Base-by-base conservation (phyloP, 2,113 vertebrate species). In the Etheostoma cragini region DNA sequence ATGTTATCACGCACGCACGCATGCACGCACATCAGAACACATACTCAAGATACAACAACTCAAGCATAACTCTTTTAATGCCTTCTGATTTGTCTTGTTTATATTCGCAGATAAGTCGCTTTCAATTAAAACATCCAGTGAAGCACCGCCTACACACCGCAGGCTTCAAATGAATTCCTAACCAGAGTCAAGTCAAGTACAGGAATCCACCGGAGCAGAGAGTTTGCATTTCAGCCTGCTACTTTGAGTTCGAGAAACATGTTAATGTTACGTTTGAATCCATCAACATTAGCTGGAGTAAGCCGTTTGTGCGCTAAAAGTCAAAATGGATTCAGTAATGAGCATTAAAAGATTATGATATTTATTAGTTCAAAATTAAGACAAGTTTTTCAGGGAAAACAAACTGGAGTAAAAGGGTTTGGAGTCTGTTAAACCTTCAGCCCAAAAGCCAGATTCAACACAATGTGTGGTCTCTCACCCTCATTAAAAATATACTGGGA, bases 401-500 rank as follows among this genome's bases (percentile, higher is more conserved):
- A 79, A 74, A 80, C 69, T 52, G 30, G 15, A 21, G 10, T 7
- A 47, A 71, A 67, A 12, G 15, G 38, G 35, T 88, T 71, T 24
- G 5, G 14, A 45, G 35, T 42, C 5, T 38, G 42, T 79, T 73
- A 74, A 79, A 70, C 50, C 42, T 76, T 74, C 19, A 52, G 74
- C 49, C 46, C n/a, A 6, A 50, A 80, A 22, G 52, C 42, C 38
- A 6, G 21, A 66, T 83, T 63, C 68, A 68, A 77, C 67, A 82
- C 56, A 72, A 16, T 54, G 54, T 68, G 54, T 33, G 22, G 67
- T 84, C 49, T 58, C 56, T 57, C 58, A 83, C 22, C 30, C 46
- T 83, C 50, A 86, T 90, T 88, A 88, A 85, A 88, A 88, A 79
- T 61, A 67, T 13, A 73, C 22, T 17, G 7, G 17, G 82, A 46